phyloP scores from a whole-genome alignment of 1,140 invertebrate species.

The Apis dorsata region DNA sequence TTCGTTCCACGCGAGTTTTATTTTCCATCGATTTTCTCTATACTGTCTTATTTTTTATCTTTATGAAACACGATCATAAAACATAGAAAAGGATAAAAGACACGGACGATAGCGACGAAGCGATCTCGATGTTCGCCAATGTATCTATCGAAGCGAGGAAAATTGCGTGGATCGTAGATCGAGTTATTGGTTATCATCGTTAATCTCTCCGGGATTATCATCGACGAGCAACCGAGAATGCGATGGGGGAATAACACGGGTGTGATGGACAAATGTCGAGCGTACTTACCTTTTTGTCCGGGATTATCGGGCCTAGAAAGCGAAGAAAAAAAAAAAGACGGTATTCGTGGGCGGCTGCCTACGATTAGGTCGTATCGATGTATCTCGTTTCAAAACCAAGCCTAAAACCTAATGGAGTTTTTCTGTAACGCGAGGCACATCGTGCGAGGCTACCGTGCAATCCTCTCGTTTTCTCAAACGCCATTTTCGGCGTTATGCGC shows the following conservation, averaged over 20 bases:
- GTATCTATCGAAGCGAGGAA: neutral
- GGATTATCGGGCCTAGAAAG: neutral
- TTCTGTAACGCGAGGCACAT: conserved; percentile 44
- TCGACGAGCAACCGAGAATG: too few species aligned
- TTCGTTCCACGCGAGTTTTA: neutral
- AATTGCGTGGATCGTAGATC: neutral
- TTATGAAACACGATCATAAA: neutral
- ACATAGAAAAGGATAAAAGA: neutral
- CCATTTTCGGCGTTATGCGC: neutral
- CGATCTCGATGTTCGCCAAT: conserved; percentile 6
- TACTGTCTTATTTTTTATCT: neutral
- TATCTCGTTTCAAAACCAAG: conserved; percentile 9
- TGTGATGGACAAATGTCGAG: too few species aligned
- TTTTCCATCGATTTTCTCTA: neutral
- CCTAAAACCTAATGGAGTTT: conserved; percentile 48
- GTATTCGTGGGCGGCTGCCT: neutral
- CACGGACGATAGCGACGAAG: neutral
- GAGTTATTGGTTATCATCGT: too few species aligned
- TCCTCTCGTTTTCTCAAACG: neutral
- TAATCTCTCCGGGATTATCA: too few species aligned
- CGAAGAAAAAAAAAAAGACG: neutral
- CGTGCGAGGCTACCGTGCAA: conserved; percentile 5
- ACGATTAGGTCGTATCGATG: neutral
- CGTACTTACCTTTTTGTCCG: neutral
- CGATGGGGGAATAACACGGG: too few species aligned